A percentile compares a stretch with the other conserved stretches of the same genome.
Evolutionary conservation across 2,113 vertebrate species (phyloP).

Genomic region (Pholis gunnellus): DNA sequence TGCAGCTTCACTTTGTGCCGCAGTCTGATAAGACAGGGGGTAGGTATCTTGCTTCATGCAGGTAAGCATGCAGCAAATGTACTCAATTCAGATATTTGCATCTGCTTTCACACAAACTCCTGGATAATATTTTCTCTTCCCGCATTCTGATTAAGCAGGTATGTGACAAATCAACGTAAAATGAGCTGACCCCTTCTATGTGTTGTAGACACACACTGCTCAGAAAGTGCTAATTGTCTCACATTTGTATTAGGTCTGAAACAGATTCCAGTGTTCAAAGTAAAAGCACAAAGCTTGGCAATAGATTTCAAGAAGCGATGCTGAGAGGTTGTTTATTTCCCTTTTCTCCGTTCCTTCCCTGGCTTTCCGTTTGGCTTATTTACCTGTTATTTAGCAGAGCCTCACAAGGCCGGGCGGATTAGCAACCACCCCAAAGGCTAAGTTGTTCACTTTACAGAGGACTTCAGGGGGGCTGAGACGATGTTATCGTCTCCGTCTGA

Average conservation of each 20-base stretch:
- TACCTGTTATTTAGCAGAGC: slow-evolving; percentile 58
- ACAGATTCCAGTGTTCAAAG: neutral
- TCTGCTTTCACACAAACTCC: neutral
- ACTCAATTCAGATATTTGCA: slow-evolving; percentile 18
- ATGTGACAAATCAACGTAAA: neutral
- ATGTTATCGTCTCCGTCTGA: slow-evolving; percentile 69
- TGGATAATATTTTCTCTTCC: neutral
- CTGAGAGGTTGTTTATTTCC: slow-evolving; percentile 28
- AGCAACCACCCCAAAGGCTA: slow-evolving; percentile 34
- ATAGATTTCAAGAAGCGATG: slow-evolving; percentile 21
- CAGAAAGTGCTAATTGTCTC: neutral
- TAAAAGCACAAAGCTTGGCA: neutral
- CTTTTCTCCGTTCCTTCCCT: slow-evolving; percentile 2
- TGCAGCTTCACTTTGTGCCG: slow-evolving; percentile 23
- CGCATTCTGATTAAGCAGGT: no score
- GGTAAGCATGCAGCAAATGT: slow-evolving; percentile 15
- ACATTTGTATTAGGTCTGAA: neutral
- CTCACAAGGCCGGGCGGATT: slow-evolving; percentile 46
- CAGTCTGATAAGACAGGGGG: slow-evolving; percentile 30
- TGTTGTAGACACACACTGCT: neutral
- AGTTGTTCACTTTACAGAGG: slow-evolving; percentile 57
- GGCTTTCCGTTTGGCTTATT: slow-evolving; percentile 41
- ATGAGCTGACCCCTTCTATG: neutral
- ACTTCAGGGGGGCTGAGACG: slow-evolving; percentile 54
- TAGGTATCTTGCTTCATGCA: slow-evolving; percentile 24